Percentiles rank a stretch among this genome's conserved stretches.
phyloP scores from a whole-genome alignment of 2,797 vertebrate genomes.

The Microcaecilia unicolor region DNA sequence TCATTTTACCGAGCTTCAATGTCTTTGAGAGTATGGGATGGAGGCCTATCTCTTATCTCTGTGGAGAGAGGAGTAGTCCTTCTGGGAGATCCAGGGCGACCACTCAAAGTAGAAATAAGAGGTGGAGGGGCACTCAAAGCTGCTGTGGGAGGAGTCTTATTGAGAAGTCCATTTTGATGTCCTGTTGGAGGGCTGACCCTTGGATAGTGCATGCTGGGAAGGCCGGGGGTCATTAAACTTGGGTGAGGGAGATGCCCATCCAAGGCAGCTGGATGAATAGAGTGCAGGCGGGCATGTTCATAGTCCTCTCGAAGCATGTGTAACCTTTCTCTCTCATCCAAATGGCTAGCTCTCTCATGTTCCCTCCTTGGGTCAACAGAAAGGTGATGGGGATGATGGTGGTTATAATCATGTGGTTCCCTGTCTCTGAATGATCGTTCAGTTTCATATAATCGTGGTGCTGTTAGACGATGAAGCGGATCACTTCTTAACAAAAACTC shows the following conservation, averaged over 20 bases:
- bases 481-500: slow-evolving; percentile 86
- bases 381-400: slow-evolving; percentile 63
- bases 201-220: slow-evolving; percentile 93
- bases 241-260: slow-evolving; percentile 83
- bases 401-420: slow-evolving; percentile 85
- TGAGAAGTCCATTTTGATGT: slow-evolving; percentile 85
- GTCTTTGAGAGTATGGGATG: slow-evolving; percentile 87
- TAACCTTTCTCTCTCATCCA: slow-evolving; percentile 84
- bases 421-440: slow-evolving; percentile 90
- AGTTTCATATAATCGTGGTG: slow-evolving; percentile 75
- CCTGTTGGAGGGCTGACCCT: slow-evolving; percentile 78
- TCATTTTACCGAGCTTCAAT: slow-evolving; percentile 86
- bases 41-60: slow-evolving; percentile 85
- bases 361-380: slow-evolving; percentile 80
- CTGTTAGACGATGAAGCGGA: slow-evolving; percentile 78
- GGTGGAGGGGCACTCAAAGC: slow-evolving; percentile 91
- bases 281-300: slow-evolving; percentile 70
- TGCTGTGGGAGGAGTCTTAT: slow-evolving; percentile 85
- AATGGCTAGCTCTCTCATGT: slow-evolving; percentile 69
- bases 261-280: slow-evolving; percentile 64
- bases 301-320: slow-evolving; percentile 90
- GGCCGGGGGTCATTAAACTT: slow-evolving; percentile 76
- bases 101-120: slow-evolving; percentile 83
- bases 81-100: slow-evolving; percentile 77
- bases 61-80: slow-evolving; percentile 88